Conservation (phyloP, 2,797 vertebrate genomes). For the Chloroceryle inda region DNA sequence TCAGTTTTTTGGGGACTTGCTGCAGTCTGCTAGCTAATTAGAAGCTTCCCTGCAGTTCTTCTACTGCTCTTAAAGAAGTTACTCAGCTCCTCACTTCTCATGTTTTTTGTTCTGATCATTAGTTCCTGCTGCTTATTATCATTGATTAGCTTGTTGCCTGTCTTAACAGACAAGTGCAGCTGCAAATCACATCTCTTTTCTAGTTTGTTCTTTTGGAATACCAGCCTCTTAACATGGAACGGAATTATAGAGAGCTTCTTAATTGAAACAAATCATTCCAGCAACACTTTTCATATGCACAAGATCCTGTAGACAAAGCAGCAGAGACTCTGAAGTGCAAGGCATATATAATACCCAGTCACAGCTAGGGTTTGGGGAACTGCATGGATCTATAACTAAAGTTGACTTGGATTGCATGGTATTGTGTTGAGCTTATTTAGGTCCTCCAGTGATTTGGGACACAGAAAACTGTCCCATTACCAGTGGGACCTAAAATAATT, state of each 20-base stretch:
- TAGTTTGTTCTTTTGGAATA: background rate
- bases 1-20: background rate
- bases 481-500: background rate
- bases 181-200: constrained; percentile 26
- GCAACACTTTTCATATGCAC: background rate
- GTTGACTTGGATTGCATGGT: background rate
- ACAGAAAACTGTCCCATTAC: background rate
- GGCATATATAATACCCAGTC: background rate
- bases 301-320: background rate
- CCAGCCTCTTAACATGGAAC: background rate
- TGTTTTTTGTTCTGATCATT: background rate
- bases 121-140: constrained; percentile 23
- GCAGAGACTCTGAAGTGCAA: background rate
- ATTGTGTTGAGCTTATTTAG: background rate
- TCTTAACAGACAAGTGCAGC: background rate
- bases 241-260: background rate
- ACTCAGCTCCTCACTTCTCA: background rate
- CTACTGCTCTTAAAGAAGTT: constrained; percentile 35
- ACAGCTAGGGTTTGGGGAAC: background rate
- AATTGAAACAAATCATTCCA: constrained; percentile 16
- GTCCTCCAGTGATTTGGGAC: background rate
- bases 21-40: constrained; percentile 55
- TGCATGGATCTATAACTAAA: background rate
- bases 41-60: constrained; percentile 16
- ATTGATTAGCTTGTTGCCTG: constrained; percentile 12